Conservation (phyloP, 2,888 invertebrate species). For the Prenolepis imparis region DNA sequence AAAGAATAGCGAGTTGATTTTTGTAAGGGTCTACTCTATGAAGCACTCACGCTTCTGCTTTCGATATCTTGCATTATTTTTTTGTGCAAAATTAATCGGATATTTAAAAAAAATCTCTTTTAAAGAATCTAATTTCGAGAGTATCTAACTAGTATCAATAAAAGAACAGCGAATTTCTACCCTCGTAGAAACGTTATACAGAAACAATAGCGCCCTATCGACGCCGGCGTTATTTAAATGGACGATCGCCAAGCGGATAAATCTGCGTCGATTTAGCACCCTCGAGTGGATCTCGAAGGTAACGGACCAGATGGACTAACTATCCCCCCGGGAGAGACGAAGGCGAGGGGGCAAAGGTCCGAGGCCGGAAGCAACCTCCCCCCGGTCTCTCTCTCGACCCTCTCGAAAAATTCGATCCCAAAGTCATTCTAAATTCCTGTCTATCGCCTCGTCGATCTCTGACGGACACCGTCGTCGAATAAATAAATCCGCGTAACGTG, state of each 20-base stretch:
- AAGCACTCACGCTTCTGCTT: neutral
- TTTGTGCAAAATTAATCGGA: neutral
- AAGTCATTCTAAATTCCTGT: conserved; percentile 74
- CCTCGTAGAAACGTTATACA: neutral
- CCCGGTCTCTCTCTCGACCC: conserved; percentile 70
- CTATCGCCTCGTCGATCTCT: conserved; percentile 70
- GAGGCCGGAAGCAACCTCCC: conserved; percentile 75
- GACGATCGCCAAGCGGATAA: conserved; percentile 60
- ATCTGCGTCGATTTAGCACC: conserved; percentile 71
- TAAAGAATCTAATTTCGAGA: neutral
- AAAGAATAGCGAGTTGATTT: too few relatives aligned
- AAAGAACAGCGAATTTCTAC: neutral
- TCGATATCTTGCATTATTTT: neutral
- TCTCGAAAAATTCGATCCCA: conserved; percentile 76
- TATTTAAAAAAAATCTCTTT: neutral
- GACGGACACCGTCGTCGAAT: conserved; percentile 26
- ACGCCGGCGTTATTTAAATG: conserved; percentile 63
- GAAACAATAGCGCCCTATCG: conserved; percentile 45
- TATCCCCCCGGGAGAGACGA: conserved; percentile 81
- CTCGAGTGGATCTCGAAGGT: conserved; percentile 69
- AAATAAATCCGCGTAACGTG: conserved; percentile 29
- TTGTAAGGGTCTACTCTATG: neutral
- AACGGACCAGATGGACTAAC: conserved; percentile 84
- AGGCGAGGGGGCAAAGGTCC: conserved; percentile 76
- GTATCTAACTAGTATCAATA: neutral